Evolutionary conservation across 2,113 vertebrate species (phyloP), one percentile per base, ranked within the genome.

Genomic region (Pyrgilauda ruficollis): DNA sequence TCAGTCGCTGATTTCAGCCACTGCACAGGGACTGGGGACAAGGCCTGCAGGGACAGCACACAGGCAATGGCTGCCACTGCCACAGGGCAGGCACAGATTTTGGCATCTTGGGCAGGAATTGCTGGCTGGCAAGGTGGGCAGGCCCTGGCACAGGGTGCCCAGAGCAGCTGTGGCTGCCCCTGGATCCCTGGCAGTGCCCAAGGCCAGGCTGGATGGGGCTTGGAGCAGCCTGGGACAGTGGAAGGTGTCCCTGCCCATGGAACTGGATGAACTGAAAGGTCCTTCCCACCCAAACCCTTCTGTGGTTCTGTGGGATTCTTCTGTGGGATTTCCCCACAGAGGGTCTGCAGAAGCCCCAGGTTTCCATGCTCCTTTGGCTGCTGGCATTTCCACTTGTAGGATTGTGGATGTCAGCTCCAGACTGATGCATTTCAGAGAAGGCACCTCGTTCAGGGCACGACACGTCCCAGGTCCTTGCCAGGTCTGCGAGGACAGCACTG

Each of bases 221-320:
- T 4, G 58, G 33, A 53, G 55, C 53, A 52, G 0, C 22, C 46
- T 68, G 73, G 84, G 33, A 14, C 2, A 31, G 21, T 22, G 62
- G 21, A 2, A 78, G 13, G 23, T 28, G 39, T 46, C 28, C 64
- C 55, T 53, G 33, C 18, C 4, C 33, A 7, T 17, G 63, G 49
- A 0, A 35, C 0, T 3, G 15, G 50, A 22, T 31, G 6, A 6
- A 0, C 0, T 80, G 24, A 16, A 14, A 74, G 19, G 13, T 81
- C 22, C 11, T 30, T n/a, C 19, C 28, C 11, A 37, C 13, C 12
- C 61, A 67, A 44, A 59, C 23, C 46, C 2, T 33, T 16, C 55
- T 5, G 39, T 33, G 33, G 15, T 7, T 44, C 52, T 74, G 39
- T 41, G 39, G 39, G 39, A 41, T 41, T 12, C 39, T 41, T 41